These are phyloP conservation scores for Cataglyphis rosenhaueri DNA, from an alignment of 2,888 invertebrate genomes.

Conservation along the genomic window DNA sequence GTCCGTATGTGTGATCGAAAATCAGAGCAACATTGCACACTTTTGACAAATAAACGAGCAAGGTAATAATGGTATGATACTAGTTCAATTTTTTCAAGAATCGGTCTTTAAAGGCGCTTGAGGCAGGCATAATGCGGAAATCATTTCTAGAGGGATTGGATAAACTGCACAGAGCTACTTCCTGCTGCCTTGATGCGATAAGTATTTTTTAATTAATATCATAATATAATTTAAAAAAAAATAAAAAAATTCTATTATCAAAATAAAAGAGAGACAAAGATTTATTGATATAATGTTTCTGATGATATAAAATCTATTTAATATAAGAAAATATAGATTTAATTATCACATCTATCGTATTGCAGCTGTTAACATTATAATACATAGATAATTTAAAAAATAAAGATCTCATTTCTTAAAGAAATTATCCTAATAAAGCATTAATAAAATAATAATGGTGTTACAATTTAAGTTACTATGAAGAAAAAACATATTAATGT, in stretches of 20 bases:
- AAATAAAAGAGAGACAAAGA: neutral
- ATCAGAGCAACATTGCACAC: conserved; percentile 54
- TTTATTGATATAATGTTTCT: neutral
- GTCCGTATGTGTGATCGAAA: neutral
- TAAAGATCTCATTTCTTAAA: neutral
- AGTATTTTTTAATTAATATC: neutral
- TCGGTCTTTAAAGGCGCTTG: conserved; percentile 76
- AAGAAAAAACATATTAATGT: neutral
- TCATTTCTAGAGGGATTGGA: conserved; percentile 72
- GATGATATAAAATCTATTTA: neutral
- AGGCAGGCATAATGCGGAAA: conserved; percentile 82
- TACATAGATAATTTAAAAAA: neutral
- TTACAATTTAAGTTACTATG: neutral
- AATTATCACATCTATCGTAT: neutral
- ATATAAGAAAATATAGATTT: neutral
- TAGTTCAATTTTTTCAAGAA: conserved; percentile 64
- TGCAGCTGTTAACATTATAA: conserved; percentile 46
- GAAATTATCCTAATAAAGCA: neutral
- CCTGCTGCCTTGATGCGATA: conserved; percentile 73
- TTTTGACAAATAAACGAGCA: conserved; percentile 58
- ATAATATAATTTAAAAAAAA: neutral
- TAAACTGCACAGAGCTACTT: conserved; percentile 76
- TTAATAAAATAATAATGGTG: neutral
- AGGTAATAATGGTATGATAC: conserved; percentile 47
- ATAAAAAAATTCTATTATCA: neutral